phyloP scores from a whole-genome alignment of 2,797 vertebrate genomes.

The Micrastur ruficollis region DNA sequence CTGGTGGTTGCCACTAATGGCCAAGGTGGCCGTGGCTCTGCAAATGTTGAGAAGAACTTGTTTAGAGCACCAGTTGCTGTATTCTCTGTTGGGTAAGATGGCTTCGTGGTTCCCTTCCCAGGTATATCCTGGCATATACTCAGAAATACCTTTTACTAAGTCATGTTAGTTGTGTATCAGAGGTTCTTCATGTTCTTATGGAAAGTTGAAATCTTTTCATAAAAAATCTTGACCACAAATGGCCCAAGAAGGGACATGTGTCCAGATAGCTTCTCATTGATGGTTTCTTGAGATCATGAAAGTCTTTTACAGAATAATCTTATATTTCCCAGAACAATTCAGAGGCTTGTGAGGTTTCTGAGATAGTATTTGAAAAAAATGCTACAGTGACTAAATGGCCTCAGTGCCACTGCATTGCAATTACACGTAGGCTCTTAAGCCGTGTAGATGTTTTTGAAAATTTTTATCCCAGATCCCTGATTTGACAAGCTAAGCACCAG shows the following conservation, averaged over 20 bases:
- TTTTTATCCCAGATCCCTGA: background rate
- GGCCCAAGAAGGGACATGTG: background rate
- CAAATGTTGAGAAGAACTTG: background rate
- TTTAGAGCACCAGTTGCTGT: background rate
- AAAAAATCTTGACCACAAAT: background rate
- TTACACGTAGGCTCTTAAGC: background rate
- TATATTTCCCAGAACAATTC: background rate
- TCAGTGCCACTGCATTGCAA: background rate
- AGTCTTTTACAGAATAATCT: background rate
- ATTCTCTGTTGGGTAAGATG: background rate
- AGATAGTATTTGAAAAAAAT: background rate
- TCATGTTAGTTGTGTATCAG: background rate
- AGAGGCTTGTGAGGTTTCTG: background rate
- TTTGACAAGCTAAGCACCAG: background rate
- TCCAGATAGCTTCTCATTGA: background rate
- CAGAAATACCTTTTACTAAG: background rate
- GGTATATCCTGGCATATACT: background rate
- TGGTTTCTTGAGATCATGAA: background rate
- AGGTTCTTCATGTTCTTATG: background rate
- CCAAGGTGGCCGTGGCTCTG: background rate
- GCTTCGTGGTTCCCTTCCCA: background rate
- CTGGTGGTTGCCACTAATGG: background rate
- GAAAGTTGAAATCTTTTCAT: background rate
- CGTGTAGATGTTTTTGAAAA: background rate
- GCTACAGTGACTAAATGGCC: background rate